phyloP scores from a whole-genome alignment of 2,797 vertebrate genomes.

The Catharus ustulatus region DNA sequence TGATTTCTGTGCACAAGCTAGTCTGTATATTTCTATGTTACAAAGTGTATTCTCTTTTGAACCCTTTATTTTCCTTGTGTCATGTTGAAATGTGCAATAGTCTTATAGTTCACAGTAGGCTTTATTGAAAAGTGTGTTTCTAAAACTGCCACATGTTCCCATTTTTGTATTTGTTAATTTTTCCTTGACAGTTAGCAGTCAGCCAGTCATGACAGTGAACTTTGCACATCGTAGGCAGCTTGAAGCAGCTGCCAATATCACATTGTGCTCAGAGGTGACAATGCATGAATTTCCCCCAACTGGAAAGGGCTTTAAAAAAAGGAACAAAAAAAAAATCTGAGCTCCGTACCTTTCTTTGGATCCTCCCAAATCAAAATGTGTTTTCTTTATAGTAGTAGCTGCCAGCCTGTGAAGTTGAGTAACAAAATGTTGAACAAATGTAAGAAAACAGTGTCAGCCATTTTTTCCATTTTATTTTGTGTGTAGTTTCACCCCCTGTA shows the following conservation, averaged over 20 bases:
- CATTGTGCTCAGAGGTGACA: constrained; percentile 60
- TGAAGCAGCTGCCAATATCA: constrained; percentile 65
- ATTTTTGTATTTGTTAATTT: constrained; percentile 58
- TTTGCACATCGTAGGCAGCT: constrained; percentile 65
- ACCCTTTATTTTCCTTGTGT: constrained; percentile 80
- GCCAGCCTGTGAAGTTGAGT: constrained; percentile 60
- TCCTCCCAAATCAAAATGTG: constrained; percentile 63
- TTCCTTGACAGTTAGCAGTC: constrained; percentile 64
- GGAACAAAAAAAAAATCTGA: constrained; percentile 34
- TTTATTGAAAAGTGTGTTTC: constrained; percentile 76
- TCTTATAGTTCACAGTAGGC: constrained; percentile 87
- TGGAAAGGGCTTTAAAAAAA: constrained; percentile 71
- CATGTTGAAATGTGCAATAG: constrained; percentile 94
- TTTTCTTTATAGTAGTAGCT: constrained; percentile 68
- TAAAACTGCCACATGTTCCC: constrained; percentile 71
- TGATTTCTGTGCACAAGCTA: constrained; percentile 83
- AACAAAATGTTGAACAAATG: constrained; percentile 70
- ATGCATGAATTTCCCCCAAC: constrained; percentile 56
- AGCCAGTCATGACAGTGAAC: constrained; percentile 57
- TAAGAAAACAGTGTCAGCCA: constrained; percentile 57
- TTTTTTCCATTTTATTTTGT: constrained; percentile 56
- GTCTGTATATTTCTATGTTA: constrained; percentile 80
- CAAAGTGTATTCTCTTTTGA: constrained; percentile 76
- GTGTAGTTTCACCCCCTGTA: constrained; percentile 47
- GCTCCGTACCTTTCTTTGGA: constrained; percentile 59